Evolutionary conservation across 2,113 vertebrate genomes (phyloP).

Genomic region (Jacana jacana): DNA sequence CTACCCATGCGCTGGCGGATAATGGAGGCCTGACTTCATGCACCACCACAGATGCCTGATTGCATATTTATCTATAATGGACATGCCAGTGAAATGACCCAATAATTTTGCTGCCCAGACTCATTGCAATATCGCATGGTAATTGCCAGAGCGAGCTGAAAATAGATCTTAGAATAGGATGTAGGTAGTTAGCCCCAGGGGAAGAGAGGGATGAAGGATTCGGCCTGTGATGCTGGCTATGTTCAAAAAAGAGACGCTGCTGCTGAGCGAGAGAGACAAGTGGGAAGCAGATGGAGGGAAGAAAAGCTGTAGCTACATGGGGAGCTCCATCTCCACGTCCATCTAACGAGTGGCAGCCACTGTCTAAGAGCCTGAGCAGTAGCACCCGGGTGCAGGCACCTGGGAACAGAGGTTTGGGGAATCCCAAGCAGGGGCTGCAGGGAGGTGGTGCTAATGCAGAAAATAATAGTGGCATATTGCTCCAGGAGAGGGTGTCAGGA

Average conservation of each 20-base stretch:
- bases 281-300: neutral
- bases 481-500: neutral
- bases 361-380: neutral
- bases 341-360: neutral
- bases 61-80: neutral
- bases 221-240: neutral
- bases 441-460: neutral
- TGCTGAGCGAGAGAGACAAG: neutral
- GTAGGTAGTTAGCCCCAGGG: neutral
- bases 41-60: neutral
- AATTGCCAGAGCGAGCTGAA: constrained; percentile 13
- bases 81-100: constrained; percentile 1
- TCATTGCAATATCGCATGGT: neutral
- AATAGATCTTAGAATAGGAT: constrained; percentile 3
- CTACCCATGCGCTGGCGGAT: neutral
- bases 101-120: neutral
- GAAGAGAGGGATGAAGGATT: neutral
- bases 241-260: neutral
- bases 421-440: rapidly evolving
- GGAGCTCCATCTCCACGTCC: neutral
- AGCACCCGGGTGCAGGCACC: rapidly evolving
- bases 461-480: rapidly evolving
- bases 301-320: neutral
- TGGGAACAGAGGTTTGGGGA: neutral
- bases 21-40: neutral